Evolutionary conservation across 2,888 invertebrate genomes (phyloP).

Genomic region (Diabrotica balteata): DNA sequence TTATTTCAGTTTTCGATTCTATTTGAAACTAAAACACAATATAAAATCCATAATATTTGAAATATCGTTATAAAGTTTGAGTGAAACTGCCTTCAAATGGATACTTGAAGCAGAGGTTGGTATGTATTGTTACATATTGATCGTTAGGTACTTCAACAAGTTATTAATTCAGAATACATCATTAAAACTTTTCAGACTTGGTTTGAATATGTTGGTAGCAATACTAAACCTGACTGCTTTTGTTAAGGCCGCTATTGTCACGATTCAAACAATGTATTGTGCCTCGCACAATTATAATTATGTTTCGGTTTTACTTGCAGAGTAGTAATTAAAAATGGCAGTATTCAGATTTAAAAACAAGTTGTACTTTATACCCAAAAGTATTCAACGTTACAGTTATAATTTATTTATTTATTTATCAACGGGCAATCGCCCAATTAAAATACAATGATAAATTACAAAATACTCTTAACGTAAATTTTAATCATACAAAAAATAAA

Average conservation of each 20-base stretch:
- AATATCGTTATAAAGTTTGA: slow-evolving; percentile 16
- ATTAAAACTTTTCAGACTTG: slow-evolving; percentile 62
- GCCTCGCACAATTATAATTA: slow-evolving; percentile 59
- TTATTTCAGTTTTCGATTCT: too few relatives aligned
- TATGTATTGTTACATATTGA: slow-evolving; percentile 55
- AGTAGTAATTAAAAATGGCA: slow-evolving; percentile 58
- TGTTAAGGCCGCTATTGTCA: slow-evolving; percentile 56
- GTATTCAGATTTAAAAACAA: slow-evolving; percentile 38
- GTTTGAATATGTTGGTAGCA: slow-evolving; percentile 57
- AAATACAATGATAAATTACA: too few relatives aligned
- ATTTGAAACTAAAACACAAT: slow-evolving; percentile 2
- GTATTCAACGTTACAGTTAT: slow-evolving; percentile 27
- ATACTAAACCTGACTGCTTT: slow-evolving; percentile 59
- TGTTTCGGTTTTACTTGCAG: slow-evolving; percentile 58
- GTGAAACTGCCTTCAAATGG: slow-evolving; percentile 16
- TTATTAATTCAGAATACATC: slow-evolving; percentile 62
- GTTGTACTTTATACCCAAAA: slow-evolving; percentile 31
- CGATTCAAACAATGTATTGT: slow-evolving; percentile 57
- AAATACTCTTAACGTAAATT: too few relatives aligned
- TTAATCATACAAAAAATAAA: too few relatives aligned
- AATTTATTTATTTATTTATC: not conserved
- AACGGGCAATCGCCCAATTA: too few relatives aligned
- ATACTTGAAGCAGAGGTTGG: slow-evolving; percentile 24
- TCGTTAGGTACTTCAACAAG: slow-evolving; percentile 58
- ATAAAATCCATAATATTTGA: slow-evolving; percentile 18